Evolutionary conservation across 1,140 invertebrate species (phyloP), one percentile per base, ranked within the genome.

Genomic region (Pogonomyrmex californicus): DNA sequence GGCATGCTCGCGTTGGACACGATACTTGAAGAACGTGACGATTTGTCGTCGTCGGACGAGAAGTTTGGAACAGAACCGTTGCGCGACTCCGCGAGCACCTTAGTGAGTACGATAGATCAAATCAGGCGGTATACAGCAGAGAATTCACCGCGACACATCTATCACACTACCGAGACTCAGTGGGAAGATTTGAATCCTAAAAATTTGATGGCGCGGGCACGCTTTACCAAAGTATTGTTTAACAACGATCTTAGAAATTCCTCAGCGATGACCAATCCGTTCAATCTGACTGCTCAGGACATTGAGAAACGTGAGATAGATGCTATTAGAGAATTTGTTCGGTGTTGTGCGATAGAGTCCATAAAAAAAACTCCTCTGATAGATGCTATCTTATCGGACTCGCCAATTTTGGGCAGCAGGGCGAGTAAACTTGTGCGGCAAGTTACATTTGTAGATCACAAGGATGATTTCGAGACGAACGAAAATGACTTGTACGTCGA

Each of bases 41-140:
- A 96, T 82, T 87, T 83, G 2, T 47, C 60, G 0, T 86, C 95
- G 23, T 54, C 38, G 9, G 62, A 73, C 2, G 88, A 89, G 0
- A 90, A 90, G 2, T 90, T 88, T 12, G 12, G 2, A 5, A 47
- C 47, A 17, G 79, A 77, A 47, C 9, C 68, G 0, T 33, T 23
- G 5, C 56, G 62, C 1, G 70, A 95, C 89, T 96, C 96, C 1
- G 96, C 96, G 75, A 96, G 96, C 89, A 96, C 96, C 9, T 92
- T 97, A 9, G 96, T 97, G 2, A 96, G 96, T 4, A 97, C 96
- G 2, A 97, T 97, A 79, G 96, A 97, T 89, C 96, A 97, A 93
- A 97, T 97, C n/a, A 95, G 96, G 88, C 96, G 96, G 87, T 95
- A 95, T 17, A 95, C 96, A 2, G 94, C 95, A 3, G 96, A 96